Evolutionary conservation across 2,797 vertebrate genomes (phyloP).

Genomic region (Thripadectes ignobilis): DNA sequence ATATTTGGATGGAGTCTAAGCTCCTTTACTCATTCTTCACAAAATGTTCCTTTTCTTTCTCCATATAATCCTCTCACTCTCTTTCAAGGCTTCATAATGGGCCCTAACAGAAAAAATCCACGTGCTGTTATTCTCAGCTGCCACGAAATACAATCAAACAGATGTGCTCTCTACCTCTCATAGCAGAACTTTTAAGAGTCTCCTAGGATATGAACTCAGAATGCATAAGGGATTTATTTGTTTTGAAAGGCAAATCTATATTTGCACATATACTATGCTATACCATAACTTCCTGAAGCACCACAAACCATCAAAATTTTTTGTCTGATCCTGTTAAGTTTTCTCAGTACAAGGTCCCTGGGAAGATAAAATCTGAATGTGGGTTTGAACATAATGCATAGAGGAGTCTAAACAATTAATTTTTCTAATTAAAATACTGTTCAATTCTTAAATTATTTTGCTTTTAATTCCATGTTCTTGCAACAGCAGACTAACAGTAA

Average conservation of each 20-base stretch:
- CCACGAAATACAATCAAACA: not conserved
- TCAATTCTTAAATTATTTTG: constrained; percentile 54
- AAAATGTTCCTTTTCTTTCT: not conserved
- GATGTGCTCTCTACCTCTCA: not conserved
- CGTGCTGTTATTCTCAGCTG: not conserved
- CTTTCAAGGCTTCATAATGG: not conserved
- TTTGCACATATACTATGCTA: not conserved
- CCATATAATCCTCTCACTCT: not conserved
- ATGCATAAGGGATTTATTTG: not conserved
- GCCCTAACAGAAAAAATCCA: not conserved
- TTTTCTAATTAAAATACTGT: constrained; percentile 10
- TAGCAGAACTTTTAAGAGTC: not conserved
- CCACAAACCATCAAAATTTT: not conserved
- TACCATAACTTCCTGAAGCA: not conserved
- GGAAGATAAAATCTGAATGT: not conserved
- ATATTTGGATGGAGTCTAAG: not conserved
- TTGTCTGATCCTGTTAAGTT: not conserved
- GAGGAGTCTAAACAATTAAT: not conserved
- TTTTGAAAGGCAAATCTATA: not conserved
- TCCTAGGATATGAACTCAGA: not conserved
- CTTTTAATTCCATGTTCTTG: constrained; percentile 32
- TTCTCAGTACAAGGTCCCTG: not conserved
- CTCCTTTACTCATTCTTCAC: not conserved
- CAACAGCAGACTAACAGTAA: constrained; percentile 56
- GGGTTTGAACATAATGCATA: not conserved